Conservation (phyloP, 1,140 invertebrate species). For the Ooceraea biroi region DNA sequence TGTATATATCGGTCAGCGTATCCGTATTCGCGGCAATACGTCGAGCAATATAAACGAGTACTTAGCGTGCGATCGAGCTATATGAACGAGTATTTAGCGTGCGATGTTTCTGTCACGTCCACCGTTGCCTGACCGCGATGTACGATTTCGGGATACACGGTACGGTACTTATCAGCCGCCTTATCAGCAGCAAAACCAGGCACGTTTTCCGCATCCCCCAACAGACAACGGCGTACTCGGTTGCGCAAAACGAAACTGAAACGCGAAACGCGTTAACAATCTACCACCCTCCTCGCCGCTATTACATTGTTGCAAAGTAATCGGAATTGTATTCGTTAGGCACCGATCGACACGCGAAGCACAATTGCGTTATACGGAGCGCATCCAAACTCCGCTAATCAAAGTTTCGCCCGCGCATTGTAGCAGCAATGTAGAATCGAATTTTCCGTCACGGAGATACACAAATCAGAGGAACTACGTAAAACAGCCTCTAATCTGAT, state of each 20-base stretch:
- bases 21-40: not conserved
- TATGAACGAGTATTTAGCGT: conserved; percentile 48
- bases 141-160: conserved; percentile 14
- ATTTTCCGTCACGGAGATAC: no score
- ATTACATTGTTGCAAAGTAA: conserved; percentile 24
- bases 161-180: conserved; percentile 27
- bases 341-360: conserved; percentile 40
- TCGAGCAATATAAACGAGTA: conserved; percentile 36
- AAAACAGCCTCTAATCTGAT: no score
- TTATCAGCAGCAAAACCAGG: conserved; percentile 31
- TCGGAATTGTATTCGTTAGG: conserved; percentile 30
- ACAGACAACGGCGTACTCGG: conserved; percentile 34
- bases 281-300: not conserved
- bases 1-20: conserved; percentile 18
- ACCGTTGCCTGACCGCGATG: conserved; percentile 38
- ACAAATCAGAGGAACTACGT: no score
- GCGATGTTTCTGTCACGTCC: conserved; percentile 50
- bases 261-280: conserved; percentile 33
- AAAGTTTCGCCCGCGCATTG: not conserved
- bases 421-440: not conserved
- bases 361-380: not conserved
- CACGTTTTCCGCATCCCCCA: conserved; percentile 29
- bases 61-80: conserved; percentile 40
- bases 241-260: conserved; percentile 34
- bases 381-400: not conserved